A percentile compares a stretch with the other conserved stretches of the same genome.
These are phyloP conservation scores for Dicrostonyx torquatus DNA, from an alignment of 2,797 vertebrate species.

Conservation along the genomic window DNA sequence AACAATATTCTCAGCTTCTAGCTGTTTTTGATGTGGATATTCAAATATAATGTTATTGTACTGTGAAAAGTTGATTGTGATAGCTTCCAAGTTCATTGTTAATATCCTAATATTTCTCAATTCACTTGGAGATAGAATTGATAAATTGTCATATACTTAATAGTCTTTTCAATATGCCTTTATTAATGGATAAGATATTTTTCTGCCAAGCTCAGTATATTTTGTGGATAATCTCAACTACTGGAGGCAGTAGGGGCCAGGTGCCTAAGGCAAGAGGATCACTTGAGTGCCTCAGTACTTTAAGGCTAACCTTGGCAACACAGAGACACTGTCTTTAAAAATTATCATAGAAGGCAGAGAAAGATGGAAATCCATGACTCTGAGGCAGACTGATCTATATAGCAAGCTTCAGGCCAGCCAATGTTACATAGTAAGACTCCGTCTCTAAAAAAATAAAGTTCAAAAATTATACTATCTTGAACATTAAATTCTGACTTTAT, in stretches of 20 bases:
- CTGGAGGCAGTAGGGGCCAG: not conserved
- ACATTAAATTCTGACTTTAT: slow-evolving; percentile 1
- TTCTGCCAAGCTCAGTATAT: not conserved
- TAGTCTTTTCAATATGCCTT: slow-evolving; percentile 38
- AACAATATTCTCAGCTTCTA: slow-evolving; percentile 12
- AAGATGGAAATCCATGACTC: not conserved
- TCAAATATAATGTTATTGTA: not conserved
- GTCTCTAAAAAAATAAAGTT: not conserved
- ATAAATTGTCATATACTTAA: slow-evolving; percentile 26
- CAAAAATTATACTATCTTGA: not conserved
- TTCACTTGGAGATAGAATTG: not conserved
- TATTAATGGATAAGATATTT: not conserved
- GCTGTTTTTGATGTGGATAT: slow-evolving; percentile 34
- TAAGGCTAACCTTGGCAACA: not conserved
- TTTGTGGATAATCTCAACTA: not conserved
- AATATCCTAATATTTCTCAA: slow-evolving; percentile 19
- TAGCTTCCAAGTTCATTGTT: not conserved
- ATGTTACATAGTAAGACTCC: not conserved
- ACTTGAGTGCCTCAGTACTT: not conserved
- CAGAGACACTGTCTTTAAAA: not conserved
- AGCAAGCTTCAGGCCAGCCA: not conserved
- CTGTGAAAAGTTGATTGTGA: slow-evolving; percentile 1
- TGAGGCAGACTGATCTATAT: not conserved
- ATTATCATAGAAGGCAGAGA: not conserved
- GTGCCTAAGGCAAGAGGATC: not conserved